These are phyloP conservation scores for Eudemis profundana DNA, from an alignment of 2,888 invertebrate species.

Conservation along the genomic window DNA sequence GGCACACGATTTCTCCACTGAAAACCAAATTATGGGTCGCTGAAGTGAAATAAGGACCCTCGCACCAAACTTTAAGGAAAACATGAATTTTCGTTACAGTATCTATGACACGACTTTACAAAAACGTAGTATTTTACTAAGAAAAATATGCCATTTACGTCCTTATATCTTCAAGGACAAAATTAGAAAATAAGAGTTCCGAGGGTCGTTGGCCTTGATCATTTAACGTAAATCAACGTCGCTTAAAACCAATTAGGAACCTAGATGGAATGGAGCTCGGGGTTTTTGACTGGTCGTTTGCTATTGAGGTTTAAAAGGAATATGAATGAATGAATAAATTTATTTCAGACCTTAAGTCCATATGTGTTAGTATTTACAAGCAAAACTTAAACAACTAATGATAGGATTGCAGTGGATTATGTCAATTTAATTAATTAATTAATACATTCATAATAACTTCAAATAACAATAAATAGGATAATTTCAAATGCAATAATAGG, in stretches of 20 bases:
- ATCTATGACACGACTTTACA: background rate
- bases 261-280: background rate
- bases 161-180: too few species aligned
- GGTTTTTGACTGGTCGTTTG: background rate
- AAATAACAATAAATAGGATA: too few species aligned
- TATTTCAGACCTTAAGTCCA: too few species aligned
- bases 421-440: too few species aligned
- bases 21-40: background rate
- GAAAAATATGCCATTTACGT: background rate
- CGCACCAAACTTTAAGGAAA: constrained; percentile 1
- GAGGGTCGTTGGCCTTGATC: constrained; percentile 8
- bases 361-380: too few species aligned
- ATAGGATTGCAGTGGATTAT: too few species aligned
- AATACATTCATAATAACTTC: too few species aligned
- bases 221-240: constrained; percentile 16
- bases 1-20: too few species aligned
- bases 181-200: constrained; percentile 23
- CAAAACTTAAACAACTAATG: too few species aligned
- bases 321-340: too few species aligned
- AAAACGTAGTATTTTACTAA: background rate
- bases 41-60: constrained; percentile 6
- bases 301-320: background rate
- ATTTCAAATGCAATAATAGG: too few species aligned
- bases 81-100: constrained; percentile 4
- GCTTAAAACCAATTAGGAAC: constrained; percentile 15